These are phyloP conservation scores for Aphidoletes aphidimyza DNA, from an alignment of 2,888 invertebrate species.

Conservation along the genomic window DNA sequence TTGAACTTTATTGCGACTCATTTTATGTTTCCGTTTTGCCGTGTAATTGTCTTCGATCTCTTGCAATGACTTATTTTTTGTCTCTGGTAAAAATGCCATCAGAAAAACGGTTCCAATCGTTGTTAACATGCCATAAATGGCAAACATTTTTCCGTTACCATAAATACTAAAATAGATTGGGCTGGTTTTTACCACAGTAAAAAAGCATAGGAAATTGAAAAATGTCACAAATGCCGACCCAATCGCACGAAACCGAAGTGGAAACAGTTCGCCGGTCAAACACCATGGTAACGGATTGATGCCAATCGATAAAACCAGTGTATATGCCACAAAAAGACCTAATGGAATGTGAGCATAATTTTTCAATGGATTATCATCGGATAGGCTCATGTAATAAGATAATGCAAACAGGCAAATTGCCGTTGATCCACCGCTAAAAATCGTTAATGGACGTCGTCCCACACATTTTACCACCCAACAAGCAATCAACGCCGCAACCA, in stretches of 20 bases:
- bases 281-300: conserved; percentile 75
- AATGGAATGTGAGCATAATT: conserved; percentile 69
- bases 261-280: conserved; percentile 75
- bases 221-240: conserved; percentile 73
- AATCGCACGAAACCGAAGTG: conserved; percentile 69
- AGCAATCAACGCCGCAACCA: conserved; percentile 70
- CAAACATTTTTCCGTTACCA: conserved; percentile 70
- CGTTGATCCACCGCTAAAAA: conserved; percentile 71
- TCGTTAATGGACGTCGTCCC: conserved; percentile 70
- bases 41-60: conserved; percentile 72
- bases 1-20: conserved; percentile 43
- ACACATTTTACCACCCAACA: conserved; percentile 70
- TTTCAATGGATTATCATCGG: conserved; percentile 62
- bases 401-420: conserved; percentile 70
- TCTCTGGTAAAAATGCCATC: conserved; percentile 72
- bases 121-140: conserved; percentile 70
- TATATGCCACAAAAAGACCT: conserved; percentile 69
- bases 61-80: conserved; percentile 72
- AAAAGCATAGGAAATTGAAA: conserved; percentile 71
- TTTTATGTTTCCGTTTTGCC: conserved; percentile 14
- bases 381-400: conserved; percentile 66
- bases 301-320: conserved; percentile 72
- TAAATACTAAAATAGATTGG: conserved; percentile 70
- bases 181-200: conserved; percentile 72
- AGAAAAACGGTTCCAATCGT: conserved; percentile 69